Percentiles rank a stretch among this genome's conserved stretches.
Evolutionary conservation across 2,797 vertebrate genomes (phyloP).

Genomic region (Spheniscus humboldti): DNA sequence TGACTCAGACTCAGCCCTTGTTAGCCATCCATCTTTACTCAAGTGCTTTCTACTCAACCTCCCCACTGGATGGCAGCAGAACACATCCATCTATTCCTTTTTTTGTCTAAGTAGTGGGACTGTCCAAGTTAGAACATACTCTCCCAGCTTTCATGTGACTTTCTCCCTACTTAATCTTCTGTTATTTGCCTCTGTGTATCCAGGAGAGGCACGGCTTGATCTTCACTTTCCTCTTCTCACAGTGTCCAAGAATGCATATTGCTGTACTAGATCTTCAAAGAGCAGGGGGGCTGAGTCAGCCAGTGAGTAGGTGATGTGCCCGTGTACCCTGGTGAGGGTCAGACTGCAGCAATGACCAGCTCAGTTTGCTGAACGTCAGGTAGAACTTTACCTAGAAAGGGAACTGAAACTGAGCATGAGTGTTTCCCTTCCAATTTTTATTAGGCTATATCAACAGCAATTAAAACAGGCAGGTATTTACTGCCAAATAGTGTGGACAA

Average conservation of each 20-base stretch:
- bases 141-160: background rate
- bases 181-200: background rate
- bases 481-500: background rate
- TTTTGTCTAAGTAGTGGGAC: background rate
- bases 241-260: rapidly evolving
- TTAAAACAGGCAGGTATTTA: constrained; percentile 54
- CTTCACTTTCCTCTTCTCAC: background rate
- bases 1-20: background rate
- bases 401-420: background rate
- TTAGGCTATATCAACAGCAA: constrained; percentile 15
- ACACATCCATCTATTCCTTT: background rate
- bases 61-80: constrained; percentile 54
- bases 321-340: background rate
- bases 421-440: background rate
- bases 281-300: background rate
- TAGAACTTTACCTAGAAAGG: background rate
- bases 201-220: background rate
- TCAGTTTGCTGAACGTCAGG: background rate
- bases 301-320: background rate
- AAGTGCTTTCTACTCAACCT: background rate
- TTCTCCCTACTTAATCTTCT: background rate
- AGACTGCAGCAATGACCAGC: background rate
- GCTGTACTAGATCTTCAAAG: background rate
- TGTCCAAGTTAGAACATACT: rapidly evolving
- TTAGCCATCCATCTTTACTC: background rate